Percentiles rank a stretch among this genome's conserved stretches.
phyloP scores from a whole-genome alignment of 2,113 vertebrate species.

The Odocoileus hemionus region DNA sequence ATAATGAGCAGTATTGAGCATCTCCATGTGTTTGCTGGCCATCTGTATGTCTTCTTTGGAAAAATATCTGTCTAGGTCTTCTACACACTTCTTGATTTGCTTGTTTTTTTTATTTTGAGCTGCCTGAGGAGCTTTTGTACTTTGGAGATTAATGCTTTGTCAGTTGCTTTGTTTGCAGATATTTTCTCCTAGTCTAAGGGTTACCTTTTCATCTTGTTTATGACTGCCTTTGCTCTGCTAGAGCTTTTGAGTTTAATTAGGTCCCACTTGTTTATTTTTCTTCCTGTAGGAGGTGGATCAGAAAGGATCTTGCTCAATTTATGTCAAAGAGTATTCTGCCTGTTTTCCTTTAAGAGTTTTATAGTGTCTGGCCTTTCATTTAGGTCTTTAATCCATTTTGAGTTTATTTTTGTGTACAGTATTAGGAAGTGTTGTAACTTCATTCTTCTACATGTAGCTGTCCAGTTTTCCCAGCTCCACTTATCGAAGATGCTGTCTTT shows the following conservation, averaged over 20 bases:
- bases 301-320: not conserved
- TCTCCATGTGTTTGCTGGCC: not conserved
- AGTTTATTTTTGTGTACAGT: not conserved
- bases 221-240: not conserved
- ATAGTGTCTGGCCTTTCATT: not conserved
- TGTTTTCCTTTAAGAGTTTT: not conserved
- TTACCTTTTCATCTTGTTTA: not conserved
- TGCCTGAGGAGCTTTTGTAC: not conserved
- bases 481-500: not conserved
- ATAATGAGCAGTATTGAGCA: not conserved
- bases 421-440: not conserved
- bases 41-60: not conserved
- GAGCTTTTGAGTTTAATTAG: not conserved
- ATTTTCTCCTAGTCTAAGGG: not conserved
- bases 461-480: not conserved
- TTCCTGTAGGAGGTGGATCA: not conserved
- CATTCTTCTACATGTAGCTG: not conserved
- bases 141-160: not conserved
- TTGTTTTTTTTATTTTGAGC: not conserved
- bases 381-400: not conserved
- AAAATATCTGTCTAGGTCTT: not conserved
- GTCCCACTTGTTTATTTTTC: not conserved
- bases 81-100: not conserved
- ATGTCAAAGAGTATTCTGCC: not conserved
- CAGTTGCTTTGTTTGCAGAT: not conserved